These are phyloP conservation scores for Archaeoteleia sp. DNA, from an alignment of 2,888 invertebrate species.

Conservation along the genomic window DNA sequence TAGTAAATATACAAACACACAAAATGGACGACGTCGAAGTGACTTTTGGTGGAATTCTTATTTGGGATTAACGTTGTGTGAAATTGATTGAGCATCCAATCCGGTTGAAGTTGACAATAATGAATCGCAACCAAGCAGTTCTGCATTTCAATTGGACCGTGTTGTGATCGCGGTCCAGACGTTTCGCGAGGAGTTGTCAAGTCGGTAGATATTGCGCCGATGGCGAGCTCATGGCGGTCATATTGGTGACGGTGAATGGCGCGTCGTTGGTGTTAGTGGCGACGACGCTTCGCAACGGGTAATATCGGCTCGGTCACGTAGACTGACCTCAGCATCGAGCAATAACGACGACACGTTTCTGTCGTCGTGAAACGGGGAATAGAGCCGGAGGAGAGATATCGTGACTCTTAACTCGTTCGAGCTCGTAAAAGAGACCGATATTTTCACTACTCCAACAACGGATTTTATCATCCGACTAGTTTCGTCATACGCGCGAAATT, in stretches of 20 bases:
- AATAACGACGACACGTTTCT: slow-evolving; percentile 66
- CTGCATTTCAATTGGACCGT: slow-evolving; percentile 46
- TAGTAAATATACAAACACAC: no score
- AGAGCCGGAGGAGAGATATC: slow-evolving; percentile 7
- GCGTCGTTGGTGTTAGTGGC: slow-evolving; percentile 62
- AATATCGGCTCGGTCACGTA: slow-evolving; percentile 74
- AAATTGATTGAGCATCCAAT: slow-evolving; percentile 36
- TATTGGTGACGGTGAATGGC: slow-evolving; percentile 53
- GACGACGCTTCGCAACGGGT: slow-evolving; percentile 61
- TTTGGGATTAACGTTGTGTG: background rate
- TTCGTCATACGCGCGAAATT: slow-evolving; percentile 12
- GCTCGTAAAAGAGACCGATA: background rate
- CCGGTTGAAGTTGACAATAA: slow-evolving; percentile 23
- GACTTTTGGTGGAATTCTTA: no score
- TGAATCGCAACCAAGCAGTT: slow-evolving; percentile 19
- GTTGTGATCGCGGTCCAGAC: slow-evolving; percentile 36
- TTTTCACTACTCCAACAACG: slow-evolving; percentile 18
- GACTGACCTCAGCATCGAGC: slow-evolving; percentile 74
- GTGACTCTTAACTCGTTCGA: slow-evolving; percentile 9
- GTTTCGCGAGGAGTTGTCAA: slow-evolving; percentile 43
- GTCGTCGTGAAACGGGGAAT: slow-evolving; percentile 25
- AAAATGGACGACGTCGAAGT: background rate
- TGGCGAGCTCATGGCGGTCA: slow-evolving; percentile 63
- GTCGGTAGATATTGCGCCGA: slow-evolving; percentile 69
- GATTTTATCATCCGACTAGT: slow-evolving; percentile 20